Base-by-base conservation (phyloP, 2,888 invertebrate species). In the Conus canariensis region DNA sequence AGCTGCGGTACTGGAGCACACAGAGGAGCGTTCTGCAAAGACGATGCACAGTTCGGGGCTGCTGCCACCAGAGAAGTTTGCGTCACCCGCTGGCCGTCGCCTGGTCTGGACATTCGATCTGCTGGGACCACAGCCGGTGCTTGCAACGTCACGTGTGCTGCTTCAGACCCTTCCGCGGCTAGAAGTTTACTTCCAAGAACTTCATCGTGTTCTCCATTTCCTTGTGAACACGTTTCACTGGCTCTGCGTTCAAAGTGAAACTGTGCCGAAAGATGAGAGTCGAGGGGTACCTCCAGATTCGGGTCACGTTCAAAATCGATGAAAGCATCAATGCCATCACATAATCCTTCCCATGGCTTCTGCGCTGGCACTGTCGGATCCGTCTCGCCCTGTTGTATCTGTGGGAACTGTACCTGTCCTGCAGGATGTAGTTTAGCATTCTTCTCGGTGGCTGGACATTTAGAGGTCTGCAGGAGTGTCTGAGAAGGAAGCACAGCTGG, bases 251-350 rank as follows among this genome's bases (percentile, higher is more conserved):
- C 45, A 22, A 67, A 86, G 64, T 67, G 64, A 64, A 67, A 86
- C 19, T 30, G 67, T 19, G 64, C 60, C 67, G 64, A 67, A 3
- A 67, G 64, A 19, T 30, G 86, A 7, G 67, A 19, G 45, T 67
- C 30, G 7, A 86, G 86, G 30, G 86, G 86, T 9, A 86, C 86
- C 67, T 86, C 86, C 16, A 86, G 30, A 19, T 67, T 64, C 16
- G 86, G 86, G 19, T 86, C 86, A 19, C 86, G 86, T 30, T 86
- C 86, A 67, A 86, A 86, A 22, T 86, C 86, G 22, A 86, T 86
- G 86, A 86, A 86, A 22, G 86, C 86, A 25, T 86, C 64, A 4
- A 86, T 16, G 64, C 64, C 86, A 8, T 64, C 30, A 16, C 64
- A 30, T 6, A 59, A 19, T 7, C 30, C 86, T 60, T 30, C 86